Evolutionary conservation across 1,140 invertebrate genomes (phyloP).

Genomic region (Scaptomyza pallida): DNA sequence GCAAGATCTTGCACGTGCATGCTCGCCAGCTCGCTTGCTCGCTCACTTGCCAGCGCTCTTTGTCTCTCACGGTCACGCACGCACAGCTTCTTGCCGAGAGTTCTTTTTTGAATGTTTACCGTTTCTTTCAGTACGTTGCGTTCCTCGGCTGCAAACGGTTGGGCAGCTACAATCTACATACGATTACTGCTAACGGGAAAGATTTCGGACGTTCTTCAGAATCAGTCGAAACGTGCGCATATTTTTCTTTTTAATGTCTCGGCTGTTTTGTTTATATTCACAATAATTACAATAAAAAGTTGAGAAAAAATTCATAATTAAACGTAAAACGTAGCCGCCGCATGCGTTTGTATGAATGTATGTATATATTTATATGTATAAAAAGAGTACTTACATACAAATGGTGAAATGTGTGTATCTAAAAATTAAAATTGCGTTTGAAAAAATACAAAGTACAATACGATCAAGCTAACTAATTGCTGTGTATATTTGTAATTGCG

Average conservation of each 20-base stretch:
- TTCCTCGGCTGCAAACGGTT: slow-evolving; percentile 53
- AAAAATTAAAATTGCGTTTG: slow-evolving; percentile 32
- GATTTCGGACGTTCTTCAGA: slow-evolving; percentile 33
- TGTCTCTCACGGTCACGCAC: slow-evolving; percentile 18
- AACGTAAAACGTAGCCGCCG: slow-evolving; percentile 49
- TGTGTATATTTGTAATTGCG: slow-evolving; percentile 59
- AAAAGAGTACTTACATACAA: background rate
- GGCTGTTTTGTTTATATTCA: slow-evolving; percentile 61
- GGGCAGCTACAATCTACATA: slow-evolving; percentile 24
- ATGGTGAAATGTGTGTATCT: slow-evolving; percentile 19
- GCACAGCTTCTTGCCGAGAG: slow-evolving; percentile 33
- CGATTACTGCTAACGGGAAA: slow-evolving; percentile 18
- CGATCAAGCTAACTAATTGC: slow-evolving; percentile 15
- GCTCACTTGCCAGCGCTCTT: background rate
- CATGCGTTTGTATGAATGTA: slow-evolving; percentile 2
- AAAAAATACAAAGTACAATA: slow-evolving; percentile 23
- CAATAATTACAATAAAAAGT: slow-evolving; percentile 60
- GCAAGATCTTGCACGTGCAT: slow-evolving; percentile 45
- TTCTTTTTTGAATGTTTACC: slow-evolving; percentile 41
- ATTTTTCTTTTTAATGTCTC: slow-evolving; percentile 35
- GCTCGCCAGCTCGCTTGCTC: slow-evolving; percentile 6
- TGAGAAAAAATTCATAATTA: slow-evolving; percentile 54
- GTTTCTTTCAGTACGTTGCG: slow-evolving; percentile 59
- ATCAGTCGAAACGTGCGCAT: slow-evolving; percentile 59
- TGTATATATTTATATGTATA: background rate